Evolutionary conservation across 2,113 vertebrate genomes (phyloP), one percentile per base, ranked within the genome.

Genomic region (Phainopepla nitens): DNA sequence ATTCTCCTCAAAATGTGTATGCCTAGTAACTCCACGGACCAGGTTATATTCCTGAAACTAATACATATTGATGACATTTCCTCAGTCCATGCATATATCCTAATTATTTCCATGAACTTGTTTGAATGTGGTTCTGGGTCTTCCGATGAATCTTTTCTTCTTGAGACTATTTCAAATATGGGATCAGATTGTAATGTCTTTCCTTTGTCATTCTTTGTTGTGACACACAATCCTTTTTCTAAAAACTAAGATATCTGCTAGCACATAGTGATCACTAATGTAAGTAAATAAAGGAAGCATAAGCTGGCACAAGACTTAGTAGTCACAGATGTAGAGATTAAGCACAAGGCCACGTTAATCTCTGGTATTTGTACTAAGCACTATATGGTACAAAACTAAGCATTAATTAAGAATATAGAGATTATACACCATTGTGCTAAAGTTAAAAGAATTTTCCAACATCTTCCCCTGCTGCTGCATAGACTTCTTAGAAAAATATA

Each of bases 401-500:
- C 28, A 47, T n/a, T 73, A 65, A 64, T 64, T 15, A 20, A 15
- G 5, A 73, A 23, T 56, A n/a, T 41, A n/a, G 41, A 28, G 50
- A 65, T 65, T 56, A 75, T 29, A 47, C n/a, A 29, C 15, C 18
- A n/a, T 39, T 54, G 9, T 73, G 41, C 49, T 64, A 12, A 47
- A 54, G 15, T 47, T n/a, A 28, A 64, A 56, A 64, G 9, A 47
- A 20, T 19, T n/a, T 73, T 64, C 18, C 15, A 56, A 13, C n/a
- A 23, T 56, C 23, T 64, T 56, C 19, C 15, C 15, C n/a, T 1
- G 1, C 42, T 56, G 22, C 50, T 64, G 41, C 1, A 0, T 19
- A 64, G 69, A 45, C 10, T 56, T 83, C 28, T 47, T 65, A 47
- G 35, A n/a, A 28, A 56, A 73, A 23, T 47, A 13, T 2, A 15